Evolutionary conservation across 2,797 vertebrate species (phyloP), one percentile per base, ranked within the genome.

Genomic region (Distichodus sexfasciatus): DNA sequence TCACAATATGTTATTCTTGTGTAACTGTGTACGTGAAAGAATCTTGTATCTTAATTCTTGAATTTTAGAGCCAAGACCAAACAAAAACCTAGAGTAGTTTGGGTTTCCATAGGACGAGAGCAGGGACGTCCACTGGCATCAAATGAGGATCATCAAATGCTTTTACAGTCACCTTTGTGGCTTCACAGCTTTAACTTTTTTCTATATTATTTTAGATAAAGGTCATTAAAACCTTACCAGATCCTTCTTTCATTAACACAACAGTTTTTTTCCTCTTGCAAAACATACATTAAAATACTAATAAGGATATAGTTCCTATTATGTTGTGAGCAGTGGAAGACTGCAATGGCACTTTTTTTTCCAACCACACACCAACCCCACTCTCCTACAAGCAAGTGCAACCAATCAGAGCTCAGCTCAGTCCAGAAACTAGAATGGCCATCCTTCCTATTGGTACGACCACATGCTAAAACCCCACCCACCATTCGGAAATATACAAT

Each of bases 341-440:
- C 77, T 46, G 68, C 76, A 68, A 64, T 40, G 50, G 72, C 6
- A 50, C 0, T 24, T 64, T 81, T 69, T 15, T 69, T 76, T 77
- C 73, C 72, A 70, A 41, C 43, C 75, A 86, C 84, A 84, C 79
- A 76, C 57, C 72, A 82, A 75, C 74, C 44, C 76, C 66, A 70
- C 58, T 76, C 63, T 72, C 71, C 71, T 69, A 76, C 76, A 23
- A 69, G 58, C 71, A 75, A 82, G 69, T 74, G 66, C 79, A 70
- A 74, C 77, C 65, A 61, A 69, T 81, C 69, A 84, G 54, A 71
- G 81, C 76, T 80, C 79, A 79, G 77, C 80, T 86, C 82, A 82
- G 82, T 82, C 78, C 72, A 72, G 71, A 62, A 75, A 76, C 79
- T 59, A 58, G 67, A 71, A 38, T 43, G 33, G 69, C 84, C 71